Percentiles rank a stretch among this genome's conserved stretches.
These are phyloP conservation scores for rabbit (Oryctolagus cuniculus) DNA, from an alignment of 2,113 vertebrate species.

Conservation along the genomic window mOryCun1.1 NC_091453.1:105701501-105702000, in stretches of 20 bases:
- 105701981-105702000: not conserved
- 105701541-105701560: not conserved
- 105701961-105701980: conserved; percentile 5
- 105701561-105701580: not conserved
- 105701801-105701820: not conserved
- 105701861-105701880: not conserved
- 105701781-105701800: not conserved
- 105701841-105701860: not conserved
- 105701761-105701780: not conserved
- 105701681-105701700: not conserved
- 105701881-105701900: not conserved
- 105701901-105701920: not conserved
- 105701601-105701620: not conserved
- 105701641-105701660: not conserved
- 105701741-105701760: not conserved
- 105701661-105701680: not conserved
- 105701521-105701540: not conserved
- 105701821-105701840: not conserved
- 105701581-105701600: not conserved
- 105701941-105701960: not conserved
- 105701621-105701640: not conserved
- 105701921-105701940: not conserved
- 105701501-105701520: not conserved
- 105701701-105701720: not conserved
- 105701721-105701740: not conserved